Evolutionary conservation across 2,888 invertebrate genomes (phyloP), one percentile per base, ranked within the genome.

Genomic region (Esperia sulphurella): DNA sequence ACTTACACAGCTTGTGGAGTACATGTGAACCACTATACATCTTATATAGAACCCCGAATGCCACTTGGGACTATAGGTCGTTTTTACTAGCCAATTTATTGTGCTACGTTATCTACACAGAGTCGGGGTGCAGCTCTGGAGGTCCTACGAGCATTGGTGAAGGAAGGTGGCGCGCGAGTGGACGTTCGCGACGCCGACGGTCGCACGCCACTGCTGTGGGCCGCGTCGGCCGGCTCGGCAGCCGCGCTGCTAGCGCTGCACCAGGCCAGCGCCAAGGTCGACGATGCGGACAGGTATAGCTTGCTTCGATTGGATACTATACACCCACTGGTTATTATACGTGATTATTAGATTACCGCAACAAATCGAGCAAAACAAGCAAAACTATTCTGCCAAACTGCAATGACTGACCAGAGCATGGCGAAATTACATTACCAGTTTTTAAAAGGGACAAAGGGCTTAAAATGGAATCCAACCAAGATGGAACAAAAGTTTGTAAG

Each of bases 171-270:
- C 8, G 95, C 96, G 3, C 92, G 94, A 14, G 95, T 97, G 0
- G 94, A 96, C 59, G 96, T 96, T 0, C 92, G 93, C 48, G 99
- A 99, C 79, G 94, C 95, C 41, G 98, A 99, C 72, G 96, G 97
- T 0, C 91, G 99, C 8, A 97, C 97, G 64, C 98, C 99, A 0
- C 89, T 99, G 46, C 86, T 99, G 9, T 99, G 99, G 99, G 98
- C 99, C 0, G 97, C 98, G 0, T 98, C 98, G 58, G 97, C 98
- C 14, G 99, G 98, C 5, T 97, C 97, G 37, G 94, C 96, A 0
- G 96, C 97, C 58, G 98, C 98, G 0, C 94, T 98, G 48, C 90
- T 97, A 43, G 95, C 97, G 0, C 84, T 99, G 50, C 94, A 97
- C 12, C 95, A 97, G 72, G 95, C 96, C 0, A 97, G 97, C 1